Evolutionary conservation across 1,140 invertebrate genomes (phyloP), one percentile per base, ranked within the genome.

Genomic region (Bradysia coprophila): DNA sequence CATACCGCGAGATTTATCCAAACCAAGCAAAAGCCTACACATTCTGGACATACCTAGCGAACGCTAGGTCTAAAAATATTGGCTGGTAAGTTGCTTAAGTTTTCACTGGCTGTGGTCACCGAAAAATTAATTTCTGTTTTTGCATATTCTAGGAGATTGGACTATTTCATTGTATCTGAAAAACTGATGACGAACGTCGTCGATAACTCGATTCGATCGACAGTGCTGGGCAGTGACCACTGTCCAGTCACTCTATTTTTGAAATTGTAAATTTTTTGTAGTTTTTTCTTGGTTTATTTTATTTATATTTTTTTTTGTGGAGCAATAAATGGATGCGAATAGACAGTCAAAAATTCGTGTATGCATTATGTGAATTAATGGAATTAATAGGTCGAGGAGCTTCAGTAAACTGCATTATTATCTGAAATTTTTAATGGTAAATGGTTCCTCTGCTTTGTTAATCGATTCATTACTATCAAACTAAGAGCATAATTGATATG

Each of bases 81-180:
- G 95, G 95, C 60, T 98, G 94, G 88, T 87, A 62, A 71, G 66
- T 59, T 28, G 15, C 6, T 36, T 36, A 36, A 31, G 8, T 8
- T 31, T 31, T 31, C 8, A 31, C 28, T 36, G 9, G 5, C 4
- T 11, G 18, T 36, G 6, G 18, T 16, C 10, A n/a, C 6, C 6
- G 18, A 5, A 11, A n/a, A 33, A 16, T 23, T 6, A 10, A 42
- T 38, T 15, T 6, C 4, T n/a, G 10, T 36, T 43, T 46, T 43
- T 39, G 51, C 52, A 55, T 51, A 49, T 73, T 74, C 51, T 65
- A 86, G 82, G 90, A 72, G 93, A 57, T 64, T 98, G 46, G 93
- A 98, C 65, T 98, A 98, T 58, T 95, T 89, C 58, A 69, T 98
- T 15, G 59, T 93, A 1, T 94, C 89, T 1, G 67, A 92, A 50